phyloP scores from a whole-genome alignment of 2,888 invertebrate genomes.

The Platypus cylindrus region DNA sequence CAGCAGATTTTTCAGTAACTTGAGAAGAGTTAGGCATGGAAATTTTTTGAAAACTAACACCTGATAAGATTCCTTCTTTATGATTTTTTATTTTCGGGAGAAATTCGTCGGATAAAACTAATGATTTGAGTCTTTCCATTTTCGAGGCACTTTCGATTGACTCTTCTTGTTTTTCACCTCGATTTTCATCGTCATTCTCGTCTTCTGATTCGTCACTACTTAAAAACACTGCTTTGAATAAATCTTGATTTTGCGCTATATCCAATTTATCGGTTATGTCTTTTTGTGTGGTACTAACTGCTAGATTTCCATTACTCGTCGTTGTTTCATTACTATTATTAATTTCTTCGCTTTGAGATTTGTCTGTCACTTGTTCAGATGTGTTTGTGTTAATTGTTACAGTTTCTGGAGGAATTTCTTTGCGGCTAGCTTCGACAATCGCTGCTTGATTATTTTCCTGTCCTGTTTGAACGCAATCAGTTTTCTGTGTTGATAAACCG shows the following conservation, averaged over 20 bases:
- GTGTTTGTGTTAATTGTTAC: no score
- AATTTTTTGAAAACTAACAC: constrained; percentile 23
- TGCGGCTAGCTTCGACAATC: neutral
- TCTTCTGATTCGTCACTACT: constrained; percentile 47
- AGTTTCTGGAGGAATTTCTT: no score
- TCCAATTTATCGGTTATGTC: constrained; percentile 31
- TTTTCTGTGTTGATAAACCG: constrained; percentile 22
- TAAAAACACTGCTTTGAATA: constrained; percentile 83
- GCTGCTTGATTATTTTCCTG: constrained; percentile 3
- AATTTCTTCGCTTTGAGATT: constrained; percentile 7
- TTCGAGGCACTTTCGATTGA: constrained; percentile 11
- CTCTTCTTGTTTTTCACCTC: constrained; percentile 18
- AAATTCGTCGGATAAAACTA: constrained; percentile 27
- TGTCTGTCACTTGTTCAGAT: no score
- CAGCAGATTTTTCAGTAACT: constrained; percentile 3
- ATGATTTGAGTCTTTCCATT: constrained; percentile 24
- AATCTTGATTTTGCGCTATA: constrained; percentile 49
- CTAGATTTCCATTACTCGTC: constrained; percentile 7
- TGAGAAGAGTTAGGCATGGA: constrained; percentile 9
- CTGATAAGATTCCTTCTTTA: constrained; percentile 32
- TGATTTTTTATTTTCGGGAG: constrained; percentile 31
- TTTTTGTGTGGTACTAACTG: constrained; percentile 8
- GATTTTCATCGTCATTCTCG: constrained; percentile 24
- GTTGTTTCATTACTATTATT: constrained; percentile 3
- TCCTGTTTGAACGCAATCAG: constrained; percentile 32